Evolutionary conservation across 2,888 invertebrate genomes (phyloP), one percentile per base, ranked within the genome.

Genomic region (Drosophila colorata): DNA sequence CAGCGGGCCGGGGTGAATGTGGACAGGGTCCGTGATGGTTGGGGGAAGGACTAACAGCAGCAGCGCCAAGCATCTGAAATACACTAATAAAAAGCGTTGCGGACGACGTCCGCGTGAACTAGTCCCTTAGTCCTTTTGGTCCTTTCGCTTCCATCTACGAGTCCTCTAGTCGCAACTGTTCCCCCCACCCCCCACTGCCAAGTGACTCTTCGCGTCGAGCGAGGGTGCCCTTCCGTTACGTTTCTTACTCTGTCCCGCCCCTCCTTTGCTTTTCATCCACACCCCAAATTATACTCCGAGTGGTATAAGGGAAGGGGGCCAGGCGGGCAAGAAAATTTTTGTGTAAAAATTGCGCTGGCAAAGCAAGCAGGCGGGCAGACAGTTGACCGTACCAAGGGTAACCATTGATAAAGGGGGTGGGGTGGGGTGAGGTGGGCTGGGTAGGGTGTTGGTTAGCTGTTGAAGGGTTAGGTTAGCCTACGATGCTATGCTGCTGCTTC

Each of bases 301-400:
- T 52, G 23, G 63, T 20, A n/a, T 1, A 20, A 25, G 46, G 47
- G 56, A 37, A 23, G 48, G 47, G 41, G 53, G 52, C 49, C 35
- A 49, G 65, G 63, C 60, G 67, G 65, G 67, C 69, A 87, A 88
- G 78, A 77, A 80, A 72, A 87, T 82, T 86, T 89, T 89, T 85
- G 87, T 85, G 88, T 88, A 85, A 85, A 85, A 85, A 89, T 87
- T 89, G 87, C 85, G 74, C 84, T 83, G 87, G 80, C 71, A 87
- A 81, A 87, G 81, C 53, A 73, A 84, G 77, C 78, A 85, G 85
- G 73, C 60, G 69, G 59, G 68, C 78, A 78, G 71, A 82, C 73
- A 59, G 55, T 59, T 63, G 63, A 63, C 57, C 56, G 56, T 63
- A 60, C 73, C 67, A 66, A 75, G 80, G 87, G 84, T 87, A 74